Conservation (phyloP, 37 sponge, comb jelly and placozoan genomes). For the Diacarnus erythraeanus region DNA sequence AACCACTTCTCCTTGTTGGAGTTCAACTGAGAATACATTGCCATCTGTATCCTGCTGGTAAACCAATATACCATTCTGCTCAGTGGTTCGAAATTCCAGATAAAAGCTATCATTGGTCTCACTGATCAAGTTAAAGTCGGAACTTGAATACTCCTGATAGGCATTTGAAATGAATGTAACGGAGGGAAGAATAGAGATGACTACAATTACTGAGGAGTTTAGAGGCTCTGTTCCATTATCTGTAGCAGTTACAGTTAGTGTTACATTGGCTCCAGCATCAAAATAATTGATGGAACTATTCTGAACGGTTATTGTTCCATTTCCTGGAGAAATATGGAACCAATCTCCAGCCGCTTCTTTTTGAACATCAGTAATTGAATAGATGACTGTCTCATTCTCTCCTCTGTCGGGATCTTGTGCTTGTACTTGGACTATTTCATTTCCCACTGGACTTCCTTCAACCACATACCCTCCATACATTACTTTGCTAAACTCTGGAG, state of each 20-base stretch:
- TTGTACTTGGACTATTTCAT: conserved; percentile 19
- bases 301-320: conserved; percentile 28
- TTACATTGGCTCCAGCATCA: conserved; percentile 10
- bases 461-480: neutral
- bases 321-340: conserved; percentile 28
- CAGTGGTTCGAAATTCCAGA: conserved; percentile 33
- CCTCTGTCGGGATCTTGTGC: conserved; percentile 50
- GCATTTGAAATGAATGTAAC: conserved; percentile 32
- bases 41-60: conserved; percentile 15
- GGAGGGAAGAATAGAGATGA: conserved; percentile 29
- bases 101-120: conserved; percentile 5
- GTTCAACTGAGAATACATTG: neutral
- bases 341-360: conserved; percentile 24
- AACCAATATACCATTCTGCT: conserved; percentile 26
- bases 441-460: conserved; percentile 40
- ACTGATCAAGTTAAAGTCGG: neutral
- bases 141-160: conserved; percentile 30
- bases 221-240: conserved; percentile 23
- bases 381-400: conserved; percentile 48
- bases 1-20: conserved; percentile 12
- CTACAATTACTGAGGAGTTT: conserved; percentile 16
- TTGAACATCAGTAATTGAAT: conserved; percentile 21
- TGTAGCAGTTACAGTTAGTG: conserved; percentile 27
- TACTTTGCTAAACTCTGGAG: conserved; percentile 25
- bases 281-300: conserved; percentile 8